Evolutionary conservation across 1,140 invertebrate genomes (phyloP), one percentile per base, ranked within the genome.

Genomic region (Oreohelix idahoensis): DNA sequence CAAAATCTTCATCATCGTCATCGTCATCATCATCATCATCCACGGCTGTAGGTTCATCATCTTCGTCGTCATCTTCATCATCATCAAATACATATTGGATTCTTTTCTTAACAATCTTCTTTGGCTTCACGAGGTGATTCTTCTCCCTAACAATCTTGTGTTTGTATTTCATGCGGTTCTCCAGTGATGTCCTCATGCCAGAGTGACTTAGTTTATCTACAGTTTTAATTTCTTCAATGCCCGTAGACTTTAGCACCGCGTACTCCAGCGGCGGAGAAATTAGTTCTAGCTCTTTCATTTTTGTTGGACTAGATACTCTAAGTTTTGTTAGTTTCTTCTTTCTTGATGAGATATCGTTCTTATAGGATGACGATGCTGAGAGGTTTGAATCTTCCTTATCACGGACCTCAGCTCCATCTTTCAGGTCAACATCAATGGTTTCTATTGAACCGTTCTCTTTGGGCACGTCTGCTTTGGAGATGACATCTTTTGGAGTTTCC

Each of bases 1-100:
- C 81, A 32, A 36, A 74, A 26, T 77, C 71, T 36, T 76, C 66
- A 20, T 77, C 74, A 42, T 83, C 81, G 23, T 78, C 58, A 78
- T 79, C 71, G 23, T 84, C 77, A 35, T 84, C 66, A 70, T 85
- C 39, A 83, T 87, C 70, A 85, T 79, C 49, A 83, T 89, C 32
- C 36, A 78, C 15, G 49, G 36, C 32, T 84, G 84, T 23, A 81
- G 77, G 69, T 94, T 94, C 63, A 96, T 97, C 89, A 94, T 96
- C 82, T 96, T 98, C 88, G 93, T 97, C n/a, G 91, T 97, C 32
- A 96, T 97, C 70, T 97, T 97, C 89, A 96, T 96, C 11, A 96
- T 96, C 83, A 93, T 97, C 1, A 97, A 70, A 81, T 8, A 71
- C 79, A 66, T 81, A 81, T 66, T 71, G 63, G 23, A 81, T 81